These are phyloP conservation scores for Seira musarum DNA, from an alignment of 2,888 invertebrate genomes.

Conservation along the genomic window DNA sequence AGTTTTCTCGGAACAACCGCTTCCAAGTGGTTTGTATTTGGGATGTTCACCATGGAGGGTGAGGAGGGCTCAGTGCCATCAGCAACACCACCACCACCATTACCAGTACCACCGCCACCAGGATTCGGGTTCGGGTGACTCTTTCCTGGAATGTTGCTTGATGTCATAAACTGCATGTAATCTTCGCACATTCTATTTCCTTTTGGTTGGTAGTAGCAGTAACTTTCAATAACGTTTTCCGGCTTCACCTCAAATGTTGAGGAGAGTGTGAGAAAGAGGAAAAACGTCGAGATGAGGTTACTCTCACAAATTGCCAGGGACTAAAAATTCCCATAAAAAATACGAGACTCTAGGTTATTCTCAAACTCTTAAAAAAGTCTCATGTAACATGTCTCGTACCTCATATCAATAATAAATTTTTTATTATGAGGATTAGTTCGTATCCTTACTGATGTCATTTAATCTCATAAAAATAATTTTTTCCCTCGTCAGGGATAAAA, in stretches of 20 bases:
- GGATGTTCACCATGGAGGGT: background rate
- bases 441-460: conserved; percentile 14
- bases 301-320: conserved; percentile 59
- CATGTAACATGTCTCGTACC: background rate
- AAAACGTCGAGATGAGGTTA: conserved; percentile 58
- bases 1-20: conserved; percentile 12
- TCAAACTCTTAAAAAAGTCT: too few species aligned
- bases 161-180: conserved; percentile 36
- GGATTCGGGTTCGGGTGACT: background rate
- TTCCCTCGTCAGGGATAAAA: background rate
- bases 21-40: conserved; percentile 29
- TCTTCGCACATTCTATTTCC: conserved; percentile 40
- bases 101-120: too few species aligned
- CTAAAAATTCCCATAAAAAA: conserved; percentile 24
- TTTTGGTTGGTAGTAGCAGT: conserved; percentile 45
- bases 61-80: too few species aligned
- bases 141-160: background rate
- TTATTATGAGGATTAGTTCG: too few species aligned
- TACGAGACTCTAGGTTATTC: too few species aligned
- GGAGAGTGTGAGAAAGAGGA: conserved; percentile 60
- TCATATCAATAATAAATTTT: background rate
- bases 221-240: conserved; percentile 56
- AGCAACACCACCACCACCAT: too few species aligned
- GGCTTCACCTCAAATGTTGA: conserved; percentile 62
- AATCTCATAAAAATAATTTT: background rate